Evolutionary conservation across 2,113 vertebrate genomes (phyloP).

Genomic region (Lepus europaeus): DNA sequence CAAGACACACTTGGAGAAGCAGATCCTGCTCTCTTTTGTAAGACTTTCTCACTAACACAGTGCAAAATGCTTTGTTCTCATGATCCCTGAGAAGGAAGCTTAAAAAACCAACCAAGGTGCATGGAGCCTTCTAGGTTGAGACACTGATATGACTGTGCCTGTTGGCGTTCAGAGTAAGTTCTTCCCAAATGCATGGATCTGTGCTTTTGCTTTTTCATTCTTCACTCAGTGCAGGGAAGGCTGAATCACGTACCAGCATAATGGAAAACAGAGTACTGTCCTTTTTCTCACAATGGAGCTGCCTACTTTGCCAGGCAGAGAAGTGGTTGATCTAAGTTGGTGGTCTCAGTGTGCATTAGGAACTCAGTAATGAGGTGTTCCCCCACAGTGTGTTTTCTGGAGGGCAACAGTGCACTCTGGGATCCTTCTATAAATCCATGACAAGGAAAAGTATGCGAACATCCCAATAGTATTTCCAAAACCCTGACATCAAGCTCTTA

Average conservation of each 20-base stretch:
- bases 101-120: not conserved
- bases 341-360: not conserved
- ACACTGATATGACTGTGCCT: fast-evolving
- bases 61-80: not conserved
- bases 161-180: not conserved
- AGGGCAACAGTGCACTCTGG: not conserved
- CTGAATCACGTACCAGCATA: conserved; percentile 49
- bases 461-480: fast-evolving
- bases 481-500: not conserved
- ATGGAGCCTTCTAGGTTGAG: not conserved
- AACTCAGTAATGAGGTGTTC: not conserved
- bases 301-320: not conserved
- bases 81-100: not conserved
- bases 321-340: not conserved
- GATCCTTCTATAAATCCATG: not conserved
- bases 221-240: not conserved
- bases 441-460: not conserved
- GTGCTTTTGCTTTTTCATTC: not conserved
- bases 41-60: not conserved
- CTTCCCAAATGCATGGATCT: not conserved
- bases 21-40: not conserved
- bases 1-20: not conserved
- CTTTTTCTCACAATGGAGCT: not conserved
- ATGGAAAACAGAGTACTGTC: conserved; percentile 52
- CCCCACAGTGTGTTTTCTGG: not conserved